phyloP scores from a whole-genome alignment of 1,140 invertebrate genomes.

The Hycleus phaleratus region DNA sequence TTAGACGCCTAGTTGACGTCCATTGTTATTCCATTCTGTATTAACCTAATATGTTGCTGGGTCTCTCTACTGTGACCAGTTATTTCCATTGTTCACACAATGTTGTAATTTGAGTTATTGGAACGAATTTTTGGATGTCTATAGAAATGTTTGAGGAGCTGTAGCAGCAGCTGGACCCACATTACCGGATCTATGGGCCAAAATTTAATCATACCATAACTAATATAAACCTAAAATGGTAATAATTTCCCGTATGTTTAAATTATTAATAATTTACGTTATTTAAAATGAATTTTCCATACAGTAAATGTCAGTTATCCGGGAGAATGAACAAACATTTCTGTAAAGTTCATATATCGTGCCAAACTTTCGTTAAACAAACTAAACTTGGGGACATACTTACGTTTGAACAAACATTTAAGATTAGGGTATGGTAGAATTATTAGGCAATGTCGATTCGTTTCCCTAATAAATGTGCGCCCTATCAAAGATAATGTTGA shows the following conservation, averaged over 20 bases:
- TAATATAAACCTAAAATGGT: too few species aligned
- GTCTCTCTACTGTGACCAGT: constrained; percentile 2
- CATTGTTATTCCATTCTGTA: constrained; percentile 21
- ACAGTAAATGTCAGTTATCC: too few species aligned
- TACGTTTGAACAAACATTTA: constrained; percentile 20
- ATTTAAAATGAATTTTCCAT: too few species aligned
- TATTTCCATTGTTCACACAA: constrained; percentile 5
- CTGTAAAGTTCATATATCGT: constrained; percentile 20
- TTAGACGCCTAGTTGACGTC: constrained; percentile 26
- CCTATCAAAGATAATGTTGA: too few species aligned
- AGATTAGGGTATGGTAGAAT: constrained; percentile 9
- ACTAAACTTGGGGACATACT: constrained; percentile 21
- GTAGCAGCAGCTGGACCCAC: constrained; percentile 8
- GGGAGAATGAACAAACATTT: too few species aligned
- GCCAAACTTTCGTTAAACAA: constrained; percentile 17
- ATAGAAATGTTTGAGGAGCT: not conserved
- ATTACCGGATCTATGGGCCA: not conserved
- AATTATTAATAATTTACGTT: too few species aligned
- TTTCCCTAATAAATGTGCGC: not conserved
- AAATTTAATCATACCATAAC: too few species aligned
- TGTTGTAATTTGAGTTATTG: constrained; percentile 6
- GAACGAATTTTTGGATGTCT: constrained; percentile 4
- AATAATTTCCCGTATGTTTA: too few species aligned
- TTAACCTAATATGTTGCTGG: constrained; percentile 6
- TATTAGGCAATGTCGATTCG: constrained; percentile 11